Percentiles rank a stretch among this genome's conserved stretches.
Conservation (phyloP, 2,888 invertebrate species). For the Dryomyza anilis region DNA sequence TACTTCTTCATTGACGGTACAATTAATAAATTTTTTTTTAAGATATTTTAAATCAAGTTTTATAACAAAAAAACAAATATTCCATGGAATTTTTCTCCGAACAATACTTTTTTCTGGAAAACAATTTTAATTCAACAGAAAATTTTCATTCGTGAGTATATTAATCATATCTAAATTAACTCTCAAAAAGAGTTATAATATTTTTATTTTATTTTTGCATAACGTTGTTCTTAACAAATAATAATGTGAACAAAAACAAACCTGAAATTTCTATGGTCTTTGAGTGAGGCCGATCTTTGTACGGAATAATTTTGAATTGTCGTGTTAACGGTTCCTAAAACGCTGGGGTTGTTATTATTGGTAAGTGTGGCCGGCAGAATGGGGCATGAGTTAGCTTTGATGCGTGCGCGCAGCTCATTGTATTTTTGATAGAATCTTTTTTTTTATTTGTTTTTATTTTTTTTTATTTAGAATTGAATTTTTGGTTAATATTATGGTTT, state of each 20-base stretch:
- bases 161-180: too few species aligned
- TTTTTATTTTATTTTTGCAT: background rate
- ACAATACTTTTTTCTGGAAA: too few species aligned
- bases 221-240: slow-evolving; percentile 9
- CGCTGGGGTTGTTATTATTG: slow-evolving; percentile 49
- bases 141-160: too few species aligned
- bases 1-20: too few species aligned
- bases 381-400: slow-evolving; percentile 84
- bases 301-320: slow-evolving; percentile 64
- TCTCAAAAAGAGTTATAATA: background rate
- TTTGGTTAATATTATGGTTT: too few species aligned
- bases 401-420: slow-evolving; percentile 85
- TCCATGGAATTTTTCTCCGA: too few species aligned
- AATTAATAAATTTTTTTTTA: too few species aligned
- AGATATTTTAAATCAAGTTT: too few species aligned
- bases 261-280: slow-evolving; percentile 63
- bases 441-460: slow-evolving; percentile 70
- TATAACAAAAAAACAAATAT: too few species aligned
- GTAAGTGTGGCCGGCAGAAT: slow-evolving; percentile 69
- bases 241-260: slow-evolving; percentile 49
- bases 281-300: slow-evolving; percentile 68
- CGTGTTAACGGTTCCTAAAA: slow-evolving; percentile 44
- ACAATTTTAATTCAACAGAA: too few species aligned
- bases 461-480: background rate
- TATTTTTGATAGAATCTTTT: slow-evolving; percentile 86